Evolutionary conservation across 2,888 invertebrate genomes (phyloP), one percentile per base, ranked within the genome.

Genomic region (Scaptomyza flava): DNA sequence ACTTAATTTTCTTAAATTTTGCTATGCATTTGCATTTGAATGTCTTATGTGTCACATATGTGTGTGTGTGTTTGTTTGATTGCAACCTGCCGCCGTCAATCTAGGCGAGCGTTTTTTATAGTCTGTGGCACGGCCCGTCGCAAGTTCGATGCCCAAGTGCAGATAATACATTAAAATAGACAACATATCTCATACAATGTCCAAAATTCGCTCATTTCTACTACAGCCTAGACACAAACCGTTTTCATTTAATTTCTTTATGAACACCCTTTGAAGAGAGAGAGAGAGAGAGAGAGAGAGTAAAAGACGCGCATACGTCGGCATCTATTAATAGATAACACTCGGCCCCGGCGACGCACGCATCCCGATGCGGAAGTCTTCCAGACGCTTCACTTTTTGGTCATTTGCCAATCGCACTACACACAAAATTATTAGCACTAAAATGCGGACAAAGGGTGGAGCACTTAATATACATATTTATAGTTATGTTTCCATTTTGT

Each of bases 321-420:
- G 30, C 60, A 34, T 60, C 81, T 84, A 80, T 54, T 69, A 72
- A 80, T 84, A 80, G 76, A 38, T 59, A 67, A 66, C 53, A 63
- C 74, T 60, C 48, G 68, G 59, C 45, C 54, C 54, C 66, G 67
- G 42, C 66, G 43, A 54, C 58, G 60, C 63, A 34, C 9, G 50
- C 34, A 71, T 85, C 78, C 86, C 74, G 83, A 85, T 86, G 87
- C 85, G 85, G 85, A 87, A 85, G 87, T 88, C 75, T 86, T 85
- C 85, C 85, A 85, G 85, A 85, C 85, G 72, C 68, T 59, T 75
- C 47, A 65, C 58, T 70, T 82, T 68, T 80, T 87, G 85, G 88
- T 88, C 79, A 83, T 74, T 86, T 85, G 85, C 85, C 85, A 85
- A 88, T 79, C 77, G 71, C 62, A 63, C 57, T 20, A 8, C 50